Evolutionary conservation across 2,113 vertebrate genomes (phyloP), one percentile per base, ranked within the genome.

Genomic region (Dromaius novaehollandiae): DNA sequence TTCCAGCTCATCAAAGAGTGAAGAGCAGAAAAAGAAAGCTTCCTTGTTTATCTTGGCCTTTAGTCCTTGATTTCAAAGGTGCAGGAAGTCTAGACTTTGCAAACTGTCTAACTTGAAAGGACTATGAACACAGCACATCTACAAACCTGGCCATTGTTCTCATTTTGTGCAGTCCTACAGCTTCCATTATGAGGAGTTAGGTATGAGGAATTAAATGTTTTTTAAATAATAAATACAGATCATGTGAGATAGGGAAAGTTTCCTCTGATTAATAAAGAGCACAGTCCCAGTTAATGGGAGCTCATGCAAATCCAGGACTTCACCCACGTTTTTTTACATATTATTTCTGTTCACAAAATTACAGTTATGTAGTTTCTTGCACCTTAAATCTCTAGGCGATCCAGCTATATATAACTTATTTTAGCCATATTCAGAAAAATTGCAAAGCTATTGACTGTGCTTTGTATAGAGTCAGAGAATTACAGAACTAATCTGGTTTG

Each of bases 41-140:
- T 77, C 58, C 88, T 83, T 92, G 69, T 93, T 96, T 89, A 84
- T 38, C 26, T 90, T 87, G 56, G 44, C 66, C 46, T 84, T 86
- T 69, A 40, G 80, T 81, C 26, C 64, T 73, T 46, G 25, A 81
- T 95, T 90, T 95, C 83, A 92, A 90, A 90, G 73, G 51, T 56
- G 24, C 21, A 70, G 76, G 68, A 95, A 92, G 86, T 55, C 64
- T 82, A 86, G 50, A 63, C 44, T 68, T 51, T 34, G 24, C 53
- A 70, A 76, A 36, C 60, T 93, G 60, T n/a, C 82, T 81, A 42
- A 84, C 77, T 73, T 84, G 77, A 93, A 95, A 89, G 65, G 55
- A 66, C 9, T 44, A 32, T 86, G 79, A 94, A 77, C 7, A 21
- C 8, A 78, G 40, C 24, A n/a, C 36, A 36, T 76, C 14, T 38